Evolutionary conservation across 92 coral and sea anemone genomes (phyloP).

Genomic region (Siderastrea radians): DNA sequence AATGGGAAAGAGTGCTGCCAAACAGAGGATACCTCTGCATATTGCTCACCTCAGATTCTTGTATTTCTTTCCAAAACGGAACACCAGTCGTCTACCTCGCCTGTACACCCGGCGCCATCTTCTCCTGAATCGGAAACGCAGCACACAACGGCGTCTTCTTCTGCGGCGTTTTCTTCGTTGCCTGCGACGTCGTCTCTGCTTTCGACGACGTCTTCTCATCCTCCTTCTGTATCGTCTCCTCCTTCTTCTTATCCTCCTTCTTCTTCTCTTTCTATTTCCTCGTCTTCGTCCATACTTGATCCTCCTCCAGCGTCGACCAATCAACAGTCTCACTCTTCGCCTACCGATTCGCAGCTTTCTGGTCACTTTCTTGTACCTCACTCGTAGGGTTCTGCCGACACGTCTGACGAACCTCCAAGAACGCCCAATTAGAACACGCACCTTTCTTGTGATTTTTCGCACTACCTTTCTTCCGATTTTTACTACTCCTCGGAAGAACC

Average conservation of each 20-base stretch:
- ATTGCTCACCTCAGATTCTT: slow-evolving; percentile 22
- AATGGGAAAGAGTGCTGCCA: neutral
- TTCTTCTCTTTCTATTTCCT: neutral
- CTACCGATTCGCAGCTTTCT: neutral
- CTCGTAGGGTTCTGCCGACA: neutral
- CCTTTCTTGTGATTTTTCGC: neutral
- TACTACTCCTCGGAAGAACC: slow-evolving; percentile 6
- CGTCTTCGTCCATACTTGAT: slow-evolving; percentile 6
- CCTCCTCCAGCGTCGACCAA: neutral
- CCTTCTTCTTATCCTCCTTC: slow-evolving; percentile 29
- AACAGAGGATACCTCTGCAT: neutral
- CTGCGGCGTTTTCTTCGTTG: slow-evolving; percentile 28
- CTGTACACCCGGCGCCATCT: slow-evolving; percentile 14
- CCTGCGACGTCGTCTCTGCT: slow-evolving; percentile 33
- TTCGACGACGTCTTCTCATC: slow-evolving; percentile 23
- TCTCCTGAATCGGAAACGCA: slow-evolving; percentile 27
- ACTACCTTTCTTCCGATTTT: slow-evolving; percentile 8
- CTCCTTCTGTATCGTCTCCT: slow-evolving; percentile 22
- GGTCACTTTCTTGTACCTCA: neutral
- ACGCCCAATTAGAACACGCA: neutral
- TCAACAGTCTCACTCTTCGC: neutral
- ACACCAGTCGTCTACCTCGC: neutral
- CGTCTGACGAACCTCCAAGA: neutral
- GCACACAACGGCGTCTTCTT: slow-evolving; percentile 16
- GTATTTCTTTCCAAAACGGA: slow-evolving; percentile 4